Conservation (phyloP, 2,113 vertebrate genomes). For the Lagopus muta region DNA sequence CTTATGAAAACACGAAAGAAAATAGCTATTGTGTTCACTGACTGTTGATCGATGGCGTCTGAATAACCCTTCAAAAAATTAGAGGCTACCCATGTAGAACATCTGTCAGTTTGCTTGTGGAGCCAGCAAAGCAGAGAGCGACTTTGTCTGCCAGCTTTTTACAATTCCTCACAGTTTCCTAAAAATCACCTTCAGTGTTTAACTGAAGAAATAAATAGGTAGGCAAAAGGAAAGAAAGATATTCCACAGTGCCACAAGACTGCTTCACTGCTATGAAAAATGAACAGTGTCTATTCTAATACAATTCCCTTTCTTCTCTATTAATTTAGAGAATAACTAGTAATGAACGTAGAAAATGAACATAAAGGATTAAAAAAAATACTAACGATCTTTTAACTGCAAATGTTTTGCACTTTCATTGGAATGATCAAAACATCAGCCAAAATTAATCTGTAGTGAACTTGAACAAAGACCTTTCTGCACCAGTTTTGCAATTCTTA, state of each 20-base stretch:
- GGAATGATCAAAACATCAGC: not conserved
- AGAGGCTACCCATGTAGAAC: not conserved
- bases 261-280: not conserved
- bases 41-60: not conserved
- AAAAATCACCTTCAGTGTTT: not conserved
- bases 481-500: not conserved
- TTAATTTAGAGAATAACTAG: not conserved
- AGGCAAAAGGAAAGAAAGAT: not conserved
- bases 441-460: not conserved
- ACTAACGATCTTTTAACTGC: not conserved
- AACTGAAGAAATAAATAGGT: not conserved
- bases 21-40: not conserved
- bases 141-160: not conserved
- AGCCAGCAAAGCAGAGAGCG: not conserved
- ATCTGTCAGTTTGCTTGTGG: not conserved
- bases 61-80: not conserved
- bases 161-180: not conserved
- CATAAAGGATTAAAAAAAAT: not conserved
- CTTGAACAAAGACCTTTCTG: not conserved
- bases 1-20: not conserved
- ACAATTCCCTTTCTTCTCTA: not conserved
- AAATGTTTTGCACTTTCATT: not conserved
- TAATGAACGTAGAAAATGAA: not conserved
- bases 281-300: not conserved
- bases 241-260: not conserved